A percentile compares a stretch with the other conserved stretches of the same genome.
Evolutionary conservation across 2,888 invertebrate genomes (phyloP).

Genomic region (Oscheius sp.): DNA sequence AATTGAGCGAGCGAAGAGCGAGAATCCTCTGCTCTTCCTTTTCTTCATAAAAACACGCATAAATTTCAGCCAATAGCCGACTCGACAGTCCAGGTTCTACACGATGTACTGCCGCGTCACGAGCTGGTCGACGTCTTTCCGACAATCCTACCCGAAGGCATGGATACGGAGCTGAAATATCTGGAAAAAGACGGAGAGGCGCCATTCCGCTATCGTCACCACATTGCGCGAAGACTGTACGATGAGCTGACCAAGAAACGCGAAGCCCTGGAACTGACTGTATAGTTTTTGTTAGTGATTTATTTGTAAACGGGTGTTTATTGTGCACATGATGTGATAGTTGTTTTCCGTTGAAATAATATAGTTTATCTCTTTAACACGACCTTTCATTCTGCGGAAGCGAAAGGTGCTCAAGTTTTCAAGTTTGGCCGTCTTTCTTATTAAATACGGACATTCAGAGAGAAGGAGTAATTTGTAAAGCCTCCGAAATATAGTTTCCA

Average conservation of each 20-base stretch:
- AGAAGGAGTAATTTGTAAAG: too few species aligned
- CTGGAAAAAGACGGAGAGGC: constrained; percentile 60
- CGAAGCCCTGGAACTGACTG: constrained; percentile 7
- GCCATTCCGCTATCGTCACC: constrained; percentile 56
- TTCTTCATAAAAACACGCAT: not conserved
- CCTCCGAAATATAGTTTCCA: too few species aligned
- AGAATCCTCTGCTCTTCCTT: not conserved
- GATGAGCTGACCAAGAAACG: constrained; percentile 27
- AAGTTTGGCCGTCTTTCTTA: too few species aligned
- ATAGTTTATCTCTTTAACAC: too few species aligned
- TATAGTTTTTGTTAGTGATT: too few species aligned
- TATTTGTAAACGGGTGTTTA: too few species aligned
- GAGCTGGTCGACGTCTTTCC: constrained; percentile 61
- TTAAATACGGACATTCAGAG: too few species aligned
- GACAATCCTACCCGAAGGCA: constrained; percentile 46
- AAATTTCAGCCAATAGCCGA: constrained; percentile 42
- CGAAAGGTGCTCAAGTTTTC: too few species aligned
- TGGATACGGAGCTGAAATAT: constrained; percentile 50
- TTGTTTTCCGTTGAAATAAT: too few species aligned
- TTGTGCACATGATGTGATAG: too few species aligned
- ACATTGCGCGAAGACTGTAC: constrained; percentile 34
- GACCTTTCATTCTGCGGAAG: too few species aligned
- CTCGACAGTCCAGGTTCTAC: constrained; percentile 46
- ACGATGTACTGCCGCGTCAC: constrained; percentile 60
- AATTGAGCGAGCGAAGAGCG: too few species aligned